Evolutionary conservation across 2,113 vertebrate genomes (phyloP), one percentile per base, ranked within the genome.

Genomic region (Hucho hucho): DNA sequence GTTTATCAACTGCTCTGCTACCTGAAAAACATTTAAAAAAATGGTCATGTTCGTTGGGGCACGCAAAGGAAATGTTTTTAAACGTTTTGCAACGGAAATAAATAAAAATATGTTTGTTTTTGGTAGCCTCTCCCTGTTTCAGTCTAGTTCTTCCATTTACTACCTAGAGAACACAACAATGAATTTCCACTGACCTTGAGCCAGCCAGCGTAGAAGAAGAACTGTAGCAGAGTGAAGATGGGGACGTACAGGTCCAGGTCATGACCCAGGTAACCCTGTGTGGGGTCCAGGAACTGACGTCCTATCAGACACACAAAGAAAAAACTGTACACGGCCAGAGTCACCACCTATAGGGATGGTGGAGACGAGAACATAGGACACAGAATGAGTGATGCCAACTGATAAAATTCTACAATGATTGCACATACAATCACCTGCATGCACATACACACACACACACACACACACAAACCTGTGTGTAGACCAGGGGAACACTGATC

Each of bases 201-300:
- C 97, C 96, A 98, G 7, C 97, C 96, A 0, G 93, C 95, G 0
- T 98, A 98, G 88, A 98, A 98, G 89, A 98, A 98, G 90, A 98
- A 97, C 89, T 98, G 97, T 1, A 98, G 91, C 64, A 98, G 84
- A n/a, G 97, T 98, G 88, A 98, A 98, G 79, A 98, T 91, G 1
- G 97, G 97, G 5, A 98, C 79, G 0, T 93, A 96, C 46, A 98
- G 93, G 87, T 98, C 97, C 9, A 98, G 92, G 69, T 95, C 94
- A 3, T 98, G 95, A 61, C 95, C 96, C 0, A 88, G 86, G 73
- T 97, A 97, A 64, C 94, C 95, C 86, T 95, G 95, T 3, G 79
- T 72, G 0, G 96, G 96, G 84, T 98, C 97, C 81, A 98, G 92
- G 85, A 98, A 98, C 91, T 98, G 97, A 0, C 96, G 95, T 11